Base-by-base conservation (phyloP, 2,888 invertebrate species). In the Phorcus lineatus region DNA sequence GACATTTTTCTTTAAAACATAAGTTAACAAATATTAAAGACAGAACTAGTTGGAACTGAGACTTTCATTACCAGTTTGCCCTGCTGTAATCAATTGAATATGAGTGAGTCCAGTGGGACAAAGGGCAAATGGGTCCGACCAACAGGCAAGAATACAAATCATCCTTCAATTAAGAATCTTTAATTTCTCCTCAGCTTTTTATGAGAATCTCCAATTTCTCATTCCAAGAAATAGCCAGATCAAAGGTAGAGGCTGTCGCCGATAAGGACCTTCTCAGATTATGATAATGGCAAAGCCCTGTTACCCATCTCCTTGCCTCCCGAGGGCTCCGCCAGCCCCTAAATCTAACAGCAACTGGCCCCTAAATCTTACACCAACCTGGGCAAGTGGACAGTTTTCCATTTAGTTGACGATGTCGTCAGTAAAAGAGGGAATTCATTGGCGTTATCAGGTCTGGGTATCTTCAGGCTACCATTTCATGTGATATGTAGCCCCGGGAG, bases 281-380 rank as follows among this genome's bases (percentile, higher is more conserved):
- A 62, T 62, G 62, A 62, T 62, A 62, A 28, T 62, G 62, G 28
- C 62, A 28, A 28, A 62, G 28, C 28, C 62, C 13, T 62, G 28
- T 24, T 28, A 62, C 62, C 16, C 62, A 62, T 24, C 62, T 28
- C 28, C 13, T 62, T 11, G 13, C 17, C 24, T 62, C 62, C 62
- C 28, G 6, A 0, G 62, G 62, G 62, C 24, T 28, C 62, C 11
- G n/a, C 24, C 2, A 24, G 24, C 62, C 62, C 62, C 16, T 62
- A 62, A 62, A 62, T 62, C 24, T 62, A 24, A 62, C 16, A 62
- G 28, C 62, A 62, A 62, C 24, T 47, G 13, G 28, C 62, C 62
- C 62, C 62, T 62, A 62, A 62, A 62, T 62, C 62, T 62, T 62
- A 62, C 62, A 62, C 24, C 28, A 62, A 62, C 62, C 28, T 28